Conservation (phyloP, 2,888 invertebrate species). For the Eupithecia inturbata region DNA sequence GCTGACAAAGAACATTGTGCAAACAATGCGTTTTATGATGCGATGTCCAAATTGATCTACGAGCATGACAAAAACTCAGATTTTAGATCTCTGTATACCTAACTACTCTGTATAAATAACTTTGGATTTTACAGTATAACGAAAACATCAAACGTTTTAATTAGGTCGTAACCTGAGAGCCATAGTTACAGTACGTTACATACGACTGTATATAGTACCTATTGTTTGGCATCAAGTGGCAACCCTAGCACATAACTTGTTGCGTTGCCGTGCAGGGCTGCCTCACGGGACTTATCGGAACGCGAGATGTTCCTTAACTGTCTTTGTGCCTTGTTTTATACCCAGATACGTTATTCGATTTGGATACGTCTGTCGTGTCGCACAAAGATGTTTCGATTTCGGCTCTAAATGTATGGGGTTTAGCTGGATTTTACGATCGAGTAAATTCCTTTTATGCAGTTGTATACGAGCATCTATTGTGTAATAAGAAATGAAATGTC, state of each 20-base stretch:
- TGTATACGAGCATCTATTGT: constrained; percentile 10
- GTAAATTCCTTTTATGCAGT: constrained; percentile 17
- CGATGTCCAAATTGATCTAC: background rate
- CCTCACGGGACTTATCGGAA: constrained; percentile 44
- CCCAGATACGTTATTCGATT: constrained; percentile 43
- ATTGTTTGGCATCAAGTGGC: constrained; percentile 11
- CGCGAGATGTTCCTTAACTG: constrained; percentile 45
- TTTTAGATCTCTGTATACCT: background rate
- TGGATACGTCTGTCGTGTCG: constrained; percentile 30
- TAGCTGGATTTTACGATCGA: constrained; percentile 22
- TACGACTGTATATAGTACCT: background rate
- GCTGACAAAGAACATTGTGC: background rate
- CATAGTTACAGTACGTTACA: background rate
- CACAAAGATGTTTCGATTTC: constrained; percentile 28
- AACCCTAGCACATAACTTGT: constrained; percentile 52
- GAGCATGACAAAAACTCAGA: background rate
- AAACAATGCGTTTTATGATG: background rate
- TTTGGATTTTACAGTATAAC: background rate
- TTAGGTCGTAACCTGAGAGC: background rate
- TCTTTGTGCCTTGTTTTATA: constrained; percentile 41
- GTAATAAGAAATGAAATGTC: constrained; percentile 9
- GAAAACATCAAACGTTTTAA: background rate
- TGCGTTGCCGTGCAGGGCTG: constrained; percentile 47
- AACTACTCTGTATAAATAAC: background rate
- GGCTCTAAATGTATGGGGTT: constrained; percentile 29